phyloP scores from a whole-genome alignment of 2,888 invertebrate genomes.

The Galerucella nymphaeae region DNA sequence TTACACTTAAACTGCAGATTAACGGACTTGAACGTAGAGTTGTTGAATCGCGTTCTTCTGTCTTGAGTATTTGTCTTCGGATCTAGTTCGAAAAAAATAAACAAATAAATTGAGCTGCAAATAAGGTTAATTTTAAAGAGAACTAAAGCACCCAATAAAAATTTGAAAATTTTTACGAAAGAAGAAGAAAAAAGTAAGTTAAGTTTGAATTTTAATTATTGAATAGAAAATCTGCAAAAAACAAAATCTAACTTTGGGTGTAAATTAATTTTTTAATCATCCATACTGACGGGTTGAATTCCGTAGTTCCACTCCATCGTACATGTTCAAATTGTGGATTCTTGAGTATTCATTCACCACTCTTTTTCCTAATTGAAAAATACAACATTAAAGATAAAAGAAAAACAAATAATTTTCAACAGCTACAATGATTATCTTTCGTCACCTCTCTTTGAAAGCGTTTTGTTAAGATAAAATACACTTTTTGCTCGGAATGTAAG shows the following conservation, averaged over 20 bases:
- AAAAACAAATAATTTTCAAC: background rate
- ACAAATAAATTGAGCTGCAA: constrained; percentile 41
- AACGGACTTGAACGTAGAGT: constrained; percentile 62
- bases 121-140: constrained; percentile 28
- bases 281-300: constrained; percentile 84
- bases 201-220: constrained; percentile 42
- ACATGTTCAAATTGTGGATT: constrained; percentile 80
- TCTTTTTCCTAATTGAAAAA: constrained; percentile 70
- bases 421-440: background rate
- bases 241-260: constrained; percentile 40
- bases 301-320: constrained; percentile 79
- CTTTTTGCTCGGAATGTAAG: too few relatives aligned
- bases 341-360: constrained; percentile 81
- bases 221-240: background rate
- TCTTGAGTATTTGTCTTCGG: constrained; percentile 60
- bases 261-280: constrained; percentile 72
- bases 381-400: constrained; percentile 7
- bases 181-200: constrained; percentile 33
- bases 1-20: constrained; percentile 63
- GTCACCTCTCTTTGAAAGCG: background rate
- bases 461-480: too few relatives aligned
- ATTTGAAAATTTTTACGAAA: constrained; percentile 13
- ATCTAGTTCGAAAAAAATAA: constrained; percentile 55
- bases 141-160: constrained; percentile 28
- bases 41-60: constrained; percentile 59